These are phyloP conservation scores for Cataglyphis albicans DNA, from an alignment of 2,888 invertebrate species.

Conservation along the genomic window DNA sequence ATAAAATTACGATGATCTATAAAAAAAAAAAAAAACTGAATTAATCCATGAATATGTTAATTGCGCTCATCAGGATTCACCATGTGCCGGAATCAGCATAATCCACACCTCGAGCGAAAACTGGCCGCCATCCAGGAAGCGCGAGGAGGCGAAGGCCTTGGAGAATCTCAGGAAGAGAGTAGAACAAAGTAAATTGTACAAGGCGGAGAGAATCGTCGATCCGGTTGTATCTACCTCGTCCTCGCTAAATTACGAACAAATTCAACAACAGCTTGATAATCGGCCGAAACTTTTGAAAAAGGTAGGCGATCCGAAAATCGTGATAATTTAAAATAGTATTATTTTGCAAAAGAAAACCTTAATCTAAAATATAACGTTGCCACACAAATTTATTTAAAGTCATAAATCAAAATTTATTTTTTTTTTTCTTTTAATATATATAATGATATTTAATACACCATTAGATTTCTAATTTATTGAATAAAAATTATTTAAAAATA, in stretches of 20 bases:
- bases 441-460: not conserved
- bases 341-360: not conserved
- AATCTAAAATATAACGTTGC: not conserved
- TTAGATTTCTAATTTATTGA: too few relatives aligned
- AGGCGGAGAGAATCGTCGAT: constrained; percentile 87
- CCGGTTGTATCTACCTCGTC: constrained; percentile 81
- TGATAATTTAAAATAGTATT: not conserved
- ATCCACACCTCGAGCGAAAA: constrained; percentile 83
- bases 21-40: not conserved
- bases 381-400: not conserved
- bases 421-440: not conserved
- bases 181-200: constrained; percentile 87
- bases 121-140: constrained; percentile 89
- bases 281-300: constrained; percentile 88
- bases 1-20: not conserved
- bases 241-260: constrained; percentile 76
- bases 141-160: constrained; percentile 91
- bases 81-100: constrained; percentile 77
- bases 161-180: constrained; percentile 91
- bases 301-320: constrained; percentile 79
- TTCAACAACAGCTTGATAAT: constrained; percentile 88
- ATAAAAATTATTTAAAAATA: too few relatives aligned
- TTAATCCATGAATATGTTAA: not conserved
- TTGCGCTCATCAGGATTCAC: constrained; percentile 59
- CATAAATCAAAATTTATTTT: not conserved